These are phyloP conservation scores for Megalops cyprinoides DNA, from an alignment of 2,797 vertebrate genomes.

Conservation along the genomic window DNA sequence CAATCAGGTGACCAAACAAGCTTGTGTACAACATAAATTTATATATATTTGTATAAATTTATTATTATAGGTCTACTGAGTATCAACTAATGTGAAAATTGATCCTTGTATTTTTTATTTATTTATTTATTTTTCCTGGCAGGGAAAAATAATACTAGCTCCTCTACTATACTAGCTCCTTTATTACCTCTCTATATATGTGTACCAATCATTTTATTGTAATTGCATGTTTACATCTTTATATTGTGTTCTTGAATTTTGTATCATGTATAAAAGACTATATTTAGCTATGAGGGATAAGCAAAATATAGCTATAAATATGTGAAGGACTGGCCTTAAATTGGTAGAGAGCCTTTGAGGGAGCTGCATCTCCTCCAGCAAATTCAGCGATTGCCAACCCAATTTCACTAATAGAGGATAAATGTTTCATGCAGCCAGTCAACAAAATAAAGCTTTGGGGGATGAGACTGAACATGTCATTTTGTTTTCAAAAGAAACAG, in stretches of 20 bases:
- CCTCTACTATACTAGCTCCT: too few species aligned
- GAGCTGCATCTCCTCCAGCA: constrained; percentile 46
- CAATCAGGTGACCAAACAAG: not conserved
- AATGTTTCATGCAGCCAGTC: constrained; percentile 56
- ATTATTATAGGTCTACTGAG: not conserved
- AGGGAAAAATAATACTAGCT: too few species aligned
- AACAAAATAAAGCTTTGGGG: constrained; percentile 35
- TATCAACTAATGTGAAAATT: not conserved
- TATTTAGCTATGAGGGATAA: not conserved
- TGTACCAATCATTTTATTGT: not conserved
- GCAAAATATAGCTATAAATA: not conserved
- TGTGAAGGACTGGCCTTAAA: not conserved
- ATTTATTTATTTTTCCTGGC: too few species aligned
- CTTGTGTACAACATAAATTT: not conserved
- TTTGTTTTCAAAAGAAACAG: constrained; percentile 15
- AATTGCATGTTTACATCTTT: not conserved
- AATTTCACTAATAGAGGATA: constrained; percentile 54
- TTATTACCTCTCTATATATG: not conserved
- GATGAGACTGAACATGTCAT: constrained; percentile 1
- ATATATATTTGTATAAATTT: too few species aligned
- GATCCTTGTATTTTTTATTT: too few species aligned
- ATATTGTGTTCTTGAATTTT: not conserved
- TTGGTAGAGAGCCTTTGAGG: constrained; percentile 17
- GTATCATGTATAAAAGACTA: not conserved
- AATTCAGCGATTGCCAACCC: constrained; percentile 46